These are phyloP conservation scores for Drosophila ficusphila DNA, from an alignment of 1,140 invertebrate genomes.

Conservation along the genomic window DNA sequence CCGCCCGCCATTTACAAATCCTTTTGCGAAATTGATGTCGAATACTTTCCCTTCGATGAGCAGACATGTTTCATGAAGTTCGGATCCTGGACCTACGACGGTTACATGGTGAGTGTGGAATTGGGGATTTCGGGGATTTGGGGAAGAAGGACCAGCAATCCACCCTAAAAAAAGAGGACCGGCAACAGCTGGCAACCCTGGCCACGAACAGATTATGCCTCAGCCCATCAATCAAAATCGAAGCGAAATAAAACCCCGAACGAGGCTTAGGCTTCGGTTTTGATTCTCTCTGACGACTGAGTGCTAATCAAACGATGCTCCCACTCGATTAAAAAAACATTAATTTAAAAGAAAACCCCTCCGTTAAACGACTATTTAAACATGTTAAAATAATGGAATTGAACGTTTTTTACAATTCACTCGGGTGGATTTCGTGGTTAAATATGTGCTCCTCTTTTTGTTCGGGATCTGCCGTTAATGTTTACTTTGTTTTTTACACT, in stretches of 20 bases:
- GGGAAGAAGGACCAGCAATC: background rate
- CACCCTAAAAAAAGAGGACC: constrained; percentile 24
- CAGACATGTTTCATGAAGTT: constrained; percentile 99
- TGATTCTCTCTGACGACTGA: constrained; percentile 62
- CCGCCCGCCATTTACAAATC: constrained; percentile 99
- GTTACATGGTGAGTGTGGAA: constrained; percentile 90
- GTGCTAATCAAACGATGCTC: constrained; percentile 68
- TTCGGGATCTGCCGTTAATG: constrained; percentile 63
- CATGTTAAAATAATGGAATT: constrained; percentile 32
- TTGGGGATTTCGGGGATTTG: no score
- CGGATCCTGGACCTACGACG: constrained; percentile 97
- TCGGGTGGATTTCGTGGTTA: constrained; percentile 20
- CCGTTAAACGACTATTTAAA: constrained; percentile 39
- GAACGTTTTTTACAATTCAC: constrained; percentile 26
- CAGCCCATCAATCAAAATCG: constrained; percentile 63
- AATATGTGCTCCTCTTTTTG: constrained; percentile 55
- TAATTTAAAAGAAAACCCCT: constrained; percentile 29
- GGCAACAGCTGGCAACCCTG: constrained; percentile 44
- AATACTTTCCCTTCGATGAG: constrained; percentile 98
- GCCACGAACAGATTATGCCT: constrained; percentile 36
- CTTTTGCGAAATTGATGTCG: constrained; percentile 98
- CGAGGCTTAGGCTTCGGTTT: constrained; percentile 2
- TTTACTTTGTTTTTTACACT: constrained; percentile 65
- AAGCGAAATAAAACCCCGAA: constrained; percentile 3
- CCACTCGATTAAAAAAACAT: constrained; percentile 76